Evolutionary conservation across 2,888 invertebrate species (phyloP).

Genomic region (Rhamnusium bicolor): DNA sequence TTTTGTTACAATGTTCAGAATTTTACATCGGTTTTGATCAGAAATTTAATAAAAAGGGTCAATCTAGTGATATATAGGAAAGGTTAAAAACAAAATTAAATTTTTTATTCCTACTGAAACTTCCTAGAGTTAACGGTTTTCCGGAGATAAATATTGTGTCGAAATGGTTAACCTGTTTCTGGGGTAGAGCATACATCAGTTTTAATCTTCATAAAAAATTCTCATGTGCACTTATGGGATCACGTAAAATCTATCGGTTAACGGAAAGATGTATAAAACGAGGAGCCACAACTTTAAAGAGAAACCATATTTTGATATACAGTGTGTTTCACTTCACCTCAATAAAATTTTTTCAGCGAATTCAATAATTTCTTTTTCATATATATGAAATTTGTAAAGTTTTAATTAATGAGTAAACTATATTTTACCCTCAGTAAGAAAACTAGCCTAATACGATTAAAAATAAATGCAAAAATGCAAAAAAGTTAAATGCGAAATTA

Average conservation of each 20-base stretch:
- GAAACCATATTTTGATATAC: too few species aligned
- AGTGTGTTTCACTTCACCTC: too few species aligned
- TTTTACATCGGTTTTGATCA: background rate
- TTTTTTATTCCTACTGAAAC: background rate
- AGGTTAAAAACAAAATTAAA: background rate
- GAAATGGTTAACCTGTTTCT: background rate
- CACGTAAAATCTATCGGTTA: background rate
- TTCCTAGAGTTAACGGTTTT: background rate
- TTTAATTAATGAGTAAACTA: too few species aligned
- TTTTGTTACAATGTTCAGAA: background rate
- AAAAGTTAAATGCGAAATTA: too few species aligned
- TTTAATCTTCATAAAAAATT: background rate
- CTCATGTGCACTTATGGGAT: background rate
- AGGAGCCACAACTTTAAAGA: background rate
- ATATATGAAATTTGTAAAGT: too few species aligned
- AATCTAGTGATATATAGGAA: background rate
- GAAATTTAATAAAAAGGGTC: background rate
- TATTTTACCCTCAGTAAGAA: too few species aligned
- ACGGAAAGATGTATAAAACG: background rate
- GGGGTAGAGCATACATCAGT: background rate
- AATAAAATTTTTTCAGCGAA: too few species aligned
- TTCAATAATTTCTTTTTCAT: too few species aligned
- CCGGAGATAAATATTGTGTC: background rate
- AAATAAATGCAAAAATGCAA: too few species aligned
- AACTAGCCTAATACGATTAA: too few species aligned